phyloP scores from a whole-genome alignment of 2,113 vertebrate genomes.

The Drymodes brunneopygia region DNA sequence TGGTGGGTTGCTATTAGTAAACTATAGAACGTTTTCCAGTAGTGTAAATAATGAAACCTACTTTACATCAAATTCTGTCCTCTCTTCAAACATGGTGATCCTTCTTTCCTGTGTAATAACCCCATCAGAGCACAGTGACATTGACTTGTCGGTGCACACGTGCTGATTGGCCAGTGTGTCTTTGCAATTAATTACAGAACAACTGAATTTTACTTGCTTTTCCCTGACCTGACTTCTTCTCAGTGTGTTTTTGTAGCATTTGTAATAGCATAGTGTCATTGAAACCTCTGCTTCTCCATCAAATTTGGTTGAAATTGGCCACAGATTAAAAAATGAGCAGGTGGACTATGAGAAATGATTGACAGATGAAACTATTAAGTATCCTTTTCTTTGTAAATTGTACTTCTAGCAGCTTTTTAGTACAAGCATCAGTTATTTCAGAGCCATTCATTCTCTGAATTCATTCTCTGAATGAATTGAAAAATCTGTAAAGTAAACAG shows the following conservation, averaged over 20 bases:
- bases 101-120: background rate
- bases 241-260: background rate
- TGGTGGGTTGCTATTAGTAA: background rate
- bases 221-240: background rate
- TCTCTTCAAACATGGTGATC: background rate
- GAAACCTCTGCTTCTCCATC: background rate
- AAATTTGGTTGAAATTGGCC: background rate
- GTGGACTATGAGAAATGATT: background rate
- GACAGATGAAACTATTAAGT: background rate
- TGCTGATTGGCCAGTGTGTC: background rate
- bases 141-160: background rate
- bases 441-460: background rate
- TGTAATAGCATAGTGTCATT: background rate
- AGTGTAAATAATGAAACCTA: background rate
- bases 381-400: background rate
- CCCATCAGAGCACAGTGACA: background rate
- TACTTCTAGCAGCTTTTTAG: background rate
- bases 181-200: background rate
- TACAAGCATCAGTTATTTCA: background rate
- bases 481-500: slow-evolving; percentile 50
- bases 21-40: background rate
- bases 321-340: background rate
- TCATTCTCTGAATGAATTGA: slow-evolving; percentile 8
- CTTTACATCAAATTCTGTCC: background rate
- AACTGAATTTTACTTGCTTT: background rate